A percentile compares a stretch with the other conserved stretches of the same genome.
phyloP scores from a whole-genome alignment of 2,113 vertebrate species.

The Pseudonaja textilis region DNA sequence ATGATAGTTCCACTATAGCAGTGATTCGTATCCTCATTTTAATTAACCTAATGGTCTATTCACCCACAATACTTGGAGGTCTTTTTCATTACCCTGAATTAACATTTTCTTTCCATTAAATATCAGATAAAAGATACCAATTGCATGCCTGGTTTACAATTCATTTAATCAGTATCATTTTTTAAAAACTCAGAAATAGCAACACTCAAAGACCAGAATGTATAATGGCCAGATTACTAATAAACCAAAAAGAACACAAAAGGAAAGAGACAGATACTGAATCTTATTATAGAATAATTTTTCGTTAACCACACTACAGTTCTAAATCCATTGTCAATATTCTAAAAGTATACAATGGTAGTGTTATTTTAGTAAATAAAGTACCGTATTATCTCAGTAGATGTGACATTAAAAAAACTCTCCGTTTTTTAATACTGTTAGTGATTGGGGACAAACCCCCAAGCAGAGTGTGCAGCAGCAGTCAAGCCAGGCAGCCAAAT shows the following conservation, averaged over 20 bases:
- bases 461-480: too few relatives aligned
- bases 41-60: constrained; percentile 67
- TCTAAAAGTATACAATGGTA: neutral
- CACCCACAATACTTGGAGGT: constrained; percentile 46
- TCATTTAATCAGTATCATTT: constrained; percentile 50
- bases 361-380: neutral
- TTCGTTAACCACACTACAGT: constrained; percentile 31
- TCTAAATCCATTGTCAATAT: constrained; percentile 7
- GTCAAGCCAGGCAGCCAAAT: too few relatives aligned
- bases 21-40: constrained; percentile 43
- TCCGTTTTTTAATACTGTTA: neutral
- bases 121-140: constrained; percentile 50
- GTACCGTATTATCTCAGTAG: neutral
- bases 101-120: constrained; percentile 62
- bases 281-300: constrained; percentile 43
- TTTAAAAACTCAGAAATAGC: constrained; percentile 42
- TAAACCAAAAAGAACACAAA: constrained; percentile 13
- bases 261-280: constrained; percentile 31
- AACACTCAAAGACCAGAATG: constrained; percentile 39
- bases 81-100: constrained; percentile 60
- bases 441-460: too few relatives aligned
- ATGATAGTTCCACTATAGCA: constrained; percentile 43
- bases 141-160: constrained; percentile 48
- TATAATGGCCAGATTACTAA: constrained; percentile 22
- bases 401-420: neutral